A percentile compares a stretch with the other conserved stretches of the same genome.
These are phyloP conservation scores for Okamejei kenojei DNA, from an alignment of 2,797 vertebrate genomes.

Conservation along the genomic window DNA sequence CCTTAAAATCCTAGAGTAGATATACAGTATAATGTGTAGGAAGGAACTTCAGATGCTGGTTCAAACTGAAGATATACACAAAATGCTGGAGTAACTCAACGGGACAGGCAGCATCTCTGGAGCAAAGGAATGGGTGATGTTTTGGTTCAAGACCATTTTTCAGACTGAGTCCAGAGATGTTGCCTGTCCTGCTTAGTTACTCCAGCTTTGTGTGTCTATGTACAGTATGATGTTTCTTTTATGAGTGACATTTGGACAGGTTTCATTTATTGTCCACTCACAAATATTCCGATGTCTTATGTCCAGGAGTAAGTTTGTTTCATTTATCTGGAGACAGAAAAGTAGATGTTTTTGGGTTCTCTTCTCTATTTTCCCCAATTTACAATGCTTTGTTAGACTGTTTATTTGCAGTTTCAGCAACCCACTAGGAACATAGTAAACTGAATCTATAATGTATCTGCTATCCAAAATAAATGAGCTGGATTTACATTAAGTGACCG, in stretches of 20 bases:
- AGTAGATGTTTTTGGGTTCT: background rate
- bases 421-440: background rate
- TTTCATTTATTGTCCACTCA: background rate
- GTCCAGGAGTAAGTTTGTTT: background rate
- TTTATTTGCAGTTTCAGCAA: constrained; percentile 1
- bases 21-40: background rate
- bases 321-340: background rate
- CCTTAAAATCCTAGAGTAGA: background rate
- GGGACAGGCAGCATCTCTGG: too few species aligned
- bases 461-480: background rate
- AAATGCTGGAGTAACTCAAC: too few species aligned
- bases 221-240: background rate
- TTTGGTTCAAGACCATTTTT: too few species aligned
- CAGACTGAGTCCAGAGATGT: too few species aligned
- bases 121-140: too few species aligned
- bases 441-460: background rate
- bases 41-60: too few species aligned
- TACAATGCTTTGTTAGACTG: background rate
- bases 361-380: background rate
- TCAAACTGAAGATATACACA: too few species aligned
- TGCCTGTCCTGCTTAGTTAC: too few species aligned
- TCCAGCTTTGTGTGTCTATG: too few species aligned
- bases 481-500: background rate
- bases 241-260: background rate
- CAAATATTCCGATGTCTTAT: background rate